phyloP scores from a whole-genome alignment of 1,140 invertebrate genomes.

The Bombus affinis region DNA sequence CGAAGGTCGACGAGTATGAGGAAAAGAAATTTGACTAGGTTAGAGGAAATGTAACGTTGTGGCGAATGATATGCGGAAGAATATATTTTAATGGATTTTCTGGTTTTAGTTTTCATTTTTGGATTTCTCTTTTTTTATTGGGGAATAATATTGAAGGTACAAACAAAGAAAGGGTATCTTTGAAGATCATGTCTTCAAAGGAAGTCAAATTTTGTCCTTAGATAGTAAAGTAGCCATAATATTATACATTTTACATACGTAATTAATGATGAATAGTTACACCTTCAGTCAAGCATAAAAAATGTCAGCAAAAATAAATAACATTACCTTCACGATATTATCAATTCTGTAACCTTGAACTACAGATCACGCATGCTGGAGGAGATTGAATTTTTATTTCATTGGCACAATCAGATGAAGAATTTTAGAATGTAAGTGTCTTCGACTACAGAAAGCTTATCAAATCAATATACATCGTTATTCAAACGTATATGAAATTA shows the following conservation, averaged over 20 bases:
- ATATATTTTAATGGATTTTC: neutral
- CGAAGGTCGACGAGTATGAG: conserved; percentile 6
- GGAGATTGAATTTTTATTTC: neutral
- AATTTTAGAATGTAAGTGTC: too few relatives aligned
- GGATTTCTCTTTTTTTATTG: neutral
- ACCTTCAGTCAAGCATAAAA: too few relatives aligned
- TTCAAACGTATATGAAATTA: too few relatives aligned
- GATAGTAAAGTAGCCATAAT: too few relatives aligned
- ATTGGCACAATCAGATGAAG: neutral
- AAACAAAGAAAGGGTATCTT: neutral
- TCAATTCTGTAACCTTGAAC: too few relatives aligned
- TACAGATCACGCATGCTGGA: neutral
- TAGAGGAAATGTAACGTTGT: neutral
- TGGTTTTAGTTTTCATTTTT: neutral
- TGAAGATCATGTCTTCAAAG: too few relatives aligned
- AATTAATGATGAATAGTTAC: too few relatives aligned
- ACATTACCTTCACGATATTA: neutral
- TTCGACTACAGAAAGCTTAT: too few relatives aligned
- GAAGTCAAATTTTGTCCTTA: too few relatives aligned
- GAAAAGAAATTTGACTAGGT: neutral
- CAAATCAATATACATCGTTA: too few relatives aligned
- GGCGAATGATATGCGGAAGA: neutral
- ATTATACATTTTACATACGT: too few relatives aligned
- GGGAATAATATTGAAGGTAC: neutral
- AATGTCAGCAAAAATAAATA: neutral